Base-by-base conservation (phyloP, 2,113 vertebrate genomes). In the Sander lucioperca region DNA sequence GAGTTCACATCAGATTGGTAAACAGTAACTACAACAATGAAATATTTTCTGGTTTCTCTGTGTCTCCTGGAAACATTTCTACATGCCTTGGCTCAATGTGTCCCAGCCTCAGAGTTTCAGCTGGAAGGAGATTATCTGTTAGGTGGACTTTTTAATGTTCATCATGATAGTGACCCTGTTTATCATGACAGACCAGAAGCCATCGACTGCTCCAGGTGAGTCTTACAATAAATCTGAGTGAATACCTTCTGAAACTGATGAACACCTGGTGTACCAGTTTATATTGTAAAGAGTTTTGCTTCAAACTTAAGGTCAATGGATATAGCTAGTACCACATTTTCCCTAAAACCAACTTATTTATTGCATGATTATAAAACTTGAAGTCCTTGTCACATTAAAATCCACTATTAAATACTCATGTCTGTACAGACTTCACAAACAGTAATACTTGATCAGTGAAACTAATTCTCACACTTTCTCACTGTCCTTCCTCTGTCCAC, bases 101-200 rank as follows among this genome's bases (percentile, higher is more conserved):
- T 2, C 13, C 11, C 56, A 48, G 16, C 16, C 3, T 89, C 87
- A 13, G 88, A 92, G 73, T 95, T 95, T 89, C 82, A 57, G 1
- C 75, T 92, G 53, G 39, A 88, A 11, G 95, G 94, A 74, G 91
- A 95, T 80, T 93, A 91, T 85, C 54, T 89, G 70, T 54, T 95
- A 0, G 93, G 91, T 77, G 94, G 94, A 67, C 76, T 95, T 63
- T 94, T 95, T 88, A 23, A 87, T 30, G 58, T 94, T 68, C 93
- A 94, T 77, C 25, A 71, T 11, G 45, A 16, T 36, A 65, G 0
- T 0, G 2, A 2, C 0, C 0, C 25, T 11, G 1, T 9, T 65
- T 1, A 59, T 84, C 68, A 75, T 2, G 23, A 47, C 19, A 72
- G 51, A 83, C 94, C 94, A 47, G 84, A 87, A 67, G 63, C 53